These are phyloP conservation scores for Cricetomys ansorgei DNA, from an alignment of 2,113 vertebrate genomes.

Conservation along the genomic window DNA sequence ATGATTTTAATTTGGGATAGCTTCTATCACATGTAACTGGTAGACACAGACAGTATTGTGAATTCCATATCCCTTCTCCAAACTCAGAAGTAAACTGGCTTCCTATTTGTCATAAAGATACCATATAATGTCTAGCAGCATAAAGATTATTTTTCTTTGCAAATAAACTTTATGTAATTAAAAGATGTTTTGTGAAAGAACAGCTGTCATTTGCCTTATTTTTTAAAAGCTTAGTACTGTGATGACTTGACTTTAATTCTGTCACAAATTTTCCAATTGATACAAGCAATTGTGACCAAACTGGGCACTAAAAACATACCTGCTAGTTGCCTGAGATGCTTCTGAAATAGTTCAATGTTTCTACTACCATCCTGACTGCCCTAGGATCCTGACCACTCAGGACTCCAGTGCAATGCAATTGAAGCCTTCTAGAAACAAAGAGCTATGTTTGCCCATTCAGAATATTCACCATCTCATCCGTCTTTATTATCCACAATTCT, in stretches of 20 bases:
- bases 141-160: neutral
- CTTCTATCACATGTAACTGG: neutral
- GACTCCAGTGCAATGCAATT: neutral
- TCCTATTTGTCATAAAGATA: constrained; percentile 8
- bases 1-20: constrained; percentile 8
- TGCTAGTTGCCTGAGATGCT: neutral
- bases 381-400: neutral
- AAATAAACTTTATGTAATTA: constrained; percentile 24
- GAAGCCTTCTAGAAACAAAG: neutral
- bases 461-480: constrained; percentile 9
- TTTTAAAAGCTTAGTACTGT: constrained; percentile 16
- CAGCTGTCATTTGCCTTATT: neutral
- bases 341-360: neutral
- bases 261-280: neutral
- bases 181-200: constrained; percentile 51
- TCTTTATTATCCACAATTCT: neutral
- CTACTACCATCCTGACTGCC: neutral
- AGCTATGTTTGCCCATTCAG: neutral
- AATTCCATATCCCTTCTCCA: neutral
- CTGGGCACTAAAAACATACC: neutral
- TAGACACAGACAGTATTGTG: neutral
- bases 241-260: neutral
- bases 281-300: neutral
- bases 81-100: constrained; percentile 18
- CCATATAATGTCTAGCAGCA: neutral